Base-by-base conservation (phyloP, 2,888 invertebrate species). In the Margaritifera margaritifera region DNA sequence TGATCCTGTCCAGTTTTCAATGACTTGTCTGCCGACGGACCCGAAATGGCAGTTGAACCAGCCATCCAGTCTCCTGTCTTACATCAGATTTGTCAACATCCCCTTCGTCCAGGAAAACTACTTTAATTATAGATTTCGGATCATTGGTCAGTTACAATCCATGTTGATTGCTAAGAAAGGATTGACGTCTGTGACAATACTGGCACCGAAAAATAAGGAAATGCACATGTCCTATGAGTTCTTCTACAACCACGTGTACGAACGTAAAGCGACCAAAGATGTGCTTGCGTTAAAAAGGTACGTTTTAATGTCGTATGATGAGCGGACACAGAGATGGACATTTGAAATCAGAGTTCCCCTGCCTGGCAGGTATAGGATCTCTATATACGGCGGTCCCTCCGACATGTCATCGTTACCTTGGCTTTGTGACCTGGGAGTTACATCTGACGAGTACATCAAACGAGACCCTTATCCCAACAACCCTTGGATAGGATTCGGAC, bases 331-430 rank as follows among this genome's bases (percentile, higher is more conserved):
- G 24, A 67, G 67, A 53, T 72, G 74, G 72, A 57, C 64, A 20
- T 70, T 79, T 24, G 77, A 77, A 60, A 69, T 70, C 1, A 62
- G 79, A 53, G 64, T 79, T 64, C 79, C 79, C 19, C 60, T 79
- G 5, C 62, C 79, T 18, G 79, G 79, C 8, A 65, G 64, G 20
- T 79, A 79, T 56, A 58, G 74, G 52, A 64, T 77, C 11, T 71
- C 74, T 2, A 62, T 74, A n/a, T 77, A 74, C 22, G 77, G 77
- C 15, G 77, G 77, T 4, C 64, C 62, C 6, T 64, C 64, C n/a
- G 62, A 64, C 19, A 51, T 60, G 55, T 18, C 57, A 27, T 64
- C 62, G 8, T 60, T 77, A 18, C 72, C 74, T 4, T 77, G 77
- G 77, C 68, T 77, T 6, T 72, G 72, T 58, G 77, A 77, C 62